phyloP scores from a whole-genome alignment of 1,140 invertebrate genomes.

The Drosophila watanabei region DNA sequence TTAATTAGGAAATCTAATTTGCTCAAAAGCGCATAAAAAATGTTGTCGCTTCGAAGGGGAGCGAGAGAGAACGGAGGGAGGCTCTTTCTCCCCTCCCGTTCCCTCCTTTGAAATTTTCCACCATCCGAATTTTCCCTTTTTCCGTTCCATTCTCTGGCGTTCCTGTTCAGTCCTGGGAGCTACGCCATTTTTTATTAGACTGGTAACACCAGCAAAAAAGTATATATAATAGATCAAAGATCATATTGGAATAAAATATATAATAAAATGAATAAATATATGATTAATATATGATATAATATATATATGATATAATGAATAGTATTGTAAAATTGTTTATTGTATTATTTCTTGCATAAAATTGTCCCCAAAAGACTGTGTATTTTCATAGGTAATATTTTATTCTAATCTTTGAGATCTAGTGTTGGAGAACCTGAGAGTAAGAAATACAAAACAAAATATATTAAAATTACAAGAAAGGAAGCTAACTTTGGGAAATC shows the following conservation, averaged over 20 bases:
- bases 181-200: conserved; percentile 66
- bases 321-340: too few species aligned
- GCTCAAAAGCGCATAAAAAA: conserved; percentile 85
- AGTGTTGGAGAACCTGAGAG: too few species aligned
- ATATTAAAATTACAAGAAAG: too few species aligned
- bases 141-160: conserved; percentile 16
- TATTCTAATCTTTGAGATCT: too few species aligned
- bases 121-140: neutral
- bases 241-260: neutral
- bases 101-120: neutral
- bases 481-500: too few species aligned
- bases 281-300: too few species aligned
- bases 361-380: too few species aligned
- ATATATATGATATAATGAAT: too few species aligned
- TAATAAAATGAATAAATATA: too few species aligned
- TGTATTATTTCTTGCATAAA: too few species aligned
- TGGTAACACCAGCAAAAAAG: conserved; percentile 3
- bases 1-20: conserved; percentile 86
- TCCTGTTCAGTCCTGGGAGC: conserved; percentile 27
- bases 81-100: neutral
- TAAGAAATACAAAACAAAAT: too few species aligned
- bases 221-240: neutral
- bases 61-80: neutral
- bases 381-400: too few species aligned
- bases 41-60: conserved; percentile 51